Percentiles rank a stretch among this genome's conserved stretches.
Conservation (phyloP, 2,888 invertebrate genomes). For the Ferrisia virgata region DNA sequence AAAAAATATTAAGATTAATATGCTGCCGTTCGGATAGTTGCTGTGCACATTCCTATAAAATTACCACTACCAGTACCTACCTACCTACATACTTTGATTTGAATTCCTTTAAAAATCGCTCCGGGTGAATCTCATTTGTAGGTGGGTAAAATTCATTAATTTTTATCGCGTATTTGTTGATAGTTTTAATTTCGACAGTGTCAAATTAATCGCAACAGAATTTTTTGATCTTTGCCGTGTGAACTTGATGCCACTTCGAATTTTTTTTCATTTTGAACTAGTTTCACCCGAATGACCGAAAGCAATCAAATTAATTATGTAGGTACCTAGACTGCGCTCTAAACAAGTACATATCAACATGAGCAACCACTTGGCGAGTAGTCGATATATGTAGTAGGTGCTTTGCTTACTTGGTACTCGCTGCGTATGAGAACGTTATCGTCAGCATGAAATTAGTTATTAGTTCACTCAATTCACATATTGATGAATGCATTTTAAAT, state of each 20-base stretch:
- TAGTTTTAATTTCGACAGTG: constrained; percentile 7
- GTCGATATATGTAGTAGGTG: neutral
- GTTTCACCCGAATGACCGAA: neutral
- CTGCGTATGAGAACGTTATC: too few species aligned
- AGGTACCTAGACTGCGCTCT: neutral
- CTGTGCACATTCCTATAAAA: neutral
- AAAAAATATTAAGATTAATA: constrained; percentile 16
- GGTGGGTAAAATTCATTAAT: constrained; percentile 19
- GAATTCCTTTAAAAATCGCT: neutral
- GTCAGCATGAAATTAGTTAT: too few species aligned
- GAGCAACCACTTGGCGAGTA: neutral
- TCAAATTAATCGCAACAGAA: neutral
- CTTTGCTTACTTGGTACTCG: too few species aligned
- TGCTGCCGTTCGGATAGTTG: neutral
- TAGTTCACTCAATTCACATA: too few species aligned
- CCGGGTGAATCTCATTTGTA: constrained; percentile 17
- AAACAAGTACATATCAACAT: neutral
- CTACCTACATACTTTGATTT: constrained; percentile 13
- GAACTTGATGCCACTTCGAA: neutral
- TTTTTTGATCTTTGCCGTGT: constrained; percentile 15
- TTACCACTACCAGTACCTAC: too few species aligned
- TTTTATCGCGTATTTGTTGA: constrained; percentile 27
- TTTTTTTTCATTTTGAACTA: neutral
- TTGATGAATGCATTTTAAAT: too few species aligned
- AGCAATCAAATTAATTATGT: constrained; percentile 5